A percentile compares a stretch with the other conserved stretches of the same genome.
phyloP scores from a whole-genome alignment of 1,140 invertebrate genomes.

The Pseudoatta argentina region DNA sequence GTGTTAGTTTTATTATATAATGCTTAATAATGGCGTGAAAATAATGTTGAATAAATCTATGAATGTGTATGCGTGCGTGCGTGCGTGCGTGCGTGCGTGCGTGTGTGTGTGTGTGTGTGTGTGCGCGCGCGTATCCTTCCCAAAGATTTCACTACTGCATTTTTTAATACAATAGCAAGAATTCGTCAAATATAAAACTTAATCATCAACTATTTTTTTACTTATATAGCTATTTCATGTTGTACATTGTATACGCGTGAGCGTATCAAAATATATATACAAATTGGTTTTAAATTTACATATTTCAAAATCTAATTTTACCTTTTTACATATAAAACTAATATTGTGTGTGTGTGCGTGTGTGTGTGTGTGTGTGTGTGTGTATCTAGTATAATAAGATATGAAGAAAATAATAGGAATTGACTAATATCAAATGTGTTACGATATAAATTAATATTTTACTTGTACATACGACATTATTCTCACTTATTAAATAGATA shows the following conservation, averaged over 20 bases:
- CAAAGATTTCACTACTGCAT: slow-evolving; percentile 71
- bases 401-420: slow-evolving; percentile 71
- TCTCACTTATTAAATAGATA: slow-evolving; percentile 22
- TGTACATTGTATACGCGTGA: slow-evolving; percentile 54
- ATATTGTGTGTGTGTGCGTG: no score
- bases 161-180: slow-evolving; percentile 56
- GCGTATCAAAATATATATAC: slow-evolving; percentile 77
- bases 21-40: slow-evolving; percentile 65
- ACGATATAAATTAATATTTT: slow-evolving; percentile 55
- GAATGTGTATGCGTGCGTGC: not conserved
- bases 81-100: not conserved
- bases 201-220: slow-evolving; percentile 37
- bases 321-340: slow-evolving; percentile 9
- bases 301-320: slow-evolving; percentile 63
- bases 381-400: slow-evolving; percentile 59
- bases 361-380: no score
- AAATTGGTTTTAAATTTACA: slow-evolving; percentile 79
- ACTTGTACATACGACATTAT: slow-evolving; percentile 36
- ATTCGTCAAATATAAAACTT: slow-evolving; percentile 64
- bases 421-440: slow-evolving; percentile 65
- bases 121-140: slow-evolving; percentile 25
- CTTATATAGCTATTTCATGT: slow-evolving; percentile 48
- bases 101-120: not conserved
- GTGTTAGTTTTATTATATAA: not conserved
- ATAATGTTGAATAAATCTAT: slow-evolving; percentile 65